A percentile compares a stretch with the other conserved stretches of the same genome.
phyloP scores from a whole-genome alignment of 2,888 invertebrate species.

The Polymixis flavicincta region DNA sequence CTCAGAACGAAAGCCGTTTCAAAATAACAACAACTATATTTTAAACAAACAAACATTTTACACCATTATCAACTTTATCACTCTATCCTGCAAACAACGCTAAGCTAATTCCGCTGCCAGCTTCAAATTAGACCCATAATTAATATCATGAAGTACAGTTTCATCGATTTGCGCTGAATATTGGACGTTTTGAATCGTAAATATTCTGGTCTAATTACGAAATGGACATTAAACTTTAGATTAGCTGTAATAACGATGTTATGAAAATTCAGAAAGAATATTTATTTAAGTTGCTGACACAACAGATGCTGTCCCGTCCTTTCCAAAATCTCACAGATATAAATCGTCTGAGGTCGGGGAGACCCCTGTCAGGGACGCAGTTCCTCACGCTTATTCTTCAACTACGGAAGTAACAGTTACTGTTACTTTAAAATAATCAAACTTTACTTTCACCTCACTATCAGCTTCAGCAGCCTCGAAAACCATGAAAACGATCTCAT shows the following conservation, averaged over 20 bases:
- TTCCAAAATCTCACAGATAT: neutral
- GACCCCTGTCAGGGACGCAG: too few relatives aligned
- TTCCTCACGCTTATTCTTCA: too few relatives aligned
- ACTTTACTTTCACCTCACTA: too few relatives aligned
- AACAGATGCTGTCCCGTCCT: neutral
- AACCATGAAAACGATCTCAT: too few relatives aligned
- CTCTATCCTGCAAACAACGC: neutral
- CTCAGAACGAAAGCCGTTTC: neutral
- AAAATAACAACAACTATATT: neutral
- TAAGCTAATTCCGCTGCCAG: conserved; percentile 23
- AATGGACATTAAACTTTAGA: conserved; percentile 51
- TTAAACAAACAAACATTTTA: neutral
- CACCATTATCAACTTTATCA: neutral
- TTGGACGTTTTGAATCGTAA: conserved; percentile 66
- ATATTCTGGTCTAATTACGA: conserved; percentile 67
- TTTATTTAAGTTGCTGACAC: neutral
- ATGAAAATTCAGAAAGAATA: neutral
- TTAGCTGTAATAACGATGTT: conserved; percentile 40
- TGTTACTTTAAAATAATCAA: too few relatives aligned
- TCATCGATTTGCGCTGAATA: conserved; percentile 63
- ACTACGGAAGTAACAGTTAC: too few relatives aligned
- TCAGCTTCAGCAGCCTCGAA: too few relatives aligned
- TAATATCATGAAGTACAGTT: conserved; percentile 46
- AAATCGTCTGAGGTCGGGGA: too few relatives aligned
- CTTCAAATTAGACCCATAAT: conserved; percentile 37